A percentile compares a stretch with the other conserved stretches of the same genome.
These are phyloP conservation scores for Geotrypetes seraphini DNA, from an alignment of 2,797 vertebrate species.

Conservation along the genomic window DNA sequence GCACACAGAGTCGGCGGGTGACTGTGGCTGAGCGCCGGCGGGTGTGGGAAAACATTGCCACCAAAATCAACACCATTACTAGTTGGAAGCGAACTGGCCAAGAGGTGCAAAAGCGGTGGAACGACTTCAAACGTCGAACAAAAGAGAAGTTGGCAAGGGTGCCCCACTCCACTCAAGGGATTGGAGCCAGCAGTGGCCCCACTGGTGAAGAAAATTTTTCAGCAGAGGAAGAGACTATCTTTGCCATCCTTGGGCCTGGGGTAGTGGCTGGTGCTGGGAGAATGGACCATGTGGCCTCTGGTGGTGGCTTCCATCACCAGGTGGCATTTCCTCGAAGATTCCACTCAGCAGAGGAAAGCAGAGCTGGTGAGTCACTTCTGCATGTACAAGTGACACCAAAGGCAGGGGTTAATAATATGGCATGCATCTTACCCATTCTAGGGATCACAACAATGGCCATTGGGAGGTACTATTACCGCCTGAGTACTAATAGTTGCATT, in stretches of 20 bases:
- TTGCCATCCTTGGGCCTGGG: conserved; percentile 42
- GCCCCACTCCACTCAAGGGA: conserved; percentile 47
- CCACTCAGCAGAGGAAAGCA: conserved; percentile 11
- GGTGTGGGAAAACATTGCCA: conserved; percentile 46
- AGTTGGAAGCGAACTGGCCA: conserved; percentile 50
- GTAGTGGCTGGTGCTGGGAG: conserved; percentile 16
- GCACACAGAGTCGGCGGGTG: conserved; percentile 44
- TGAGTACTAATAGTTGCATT: too few relatives aligned
- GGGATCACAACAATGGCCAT: too few relatives aligned
- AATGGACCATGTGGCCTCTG: too few relatives aligned
- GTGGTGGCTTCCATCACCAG: background rate
- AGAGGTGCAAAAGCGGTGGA: conserved; percentile 54
- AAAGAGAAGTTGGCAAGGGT: conserved; percentile 49
- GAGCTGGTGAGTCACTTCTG: conserved; percentile 19
- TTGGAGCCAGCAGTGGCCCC: background rate
- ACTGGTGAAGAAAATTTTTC: conserved; percentile 37
- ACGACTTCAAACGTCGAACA: conserved; percentile 52
- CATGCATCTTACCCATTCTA: too few relatives aligned
- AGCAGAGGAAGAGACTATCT: conserved; percentile 46
- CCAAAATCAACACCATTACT: conserved; percentile 47
- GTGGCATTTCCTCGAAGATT: background rate
- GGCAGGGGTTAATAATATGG: too few relatives aligned
- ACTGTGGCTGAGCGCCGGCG: conserved; percentile 42
- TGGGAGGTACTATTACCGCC: too few relatives aligned
- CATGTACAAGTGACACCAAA: background rate